Evolutionary conservation across 2,113 vertebrate species (phyloP).

Genomic region (Xerus inauris): DNA sequence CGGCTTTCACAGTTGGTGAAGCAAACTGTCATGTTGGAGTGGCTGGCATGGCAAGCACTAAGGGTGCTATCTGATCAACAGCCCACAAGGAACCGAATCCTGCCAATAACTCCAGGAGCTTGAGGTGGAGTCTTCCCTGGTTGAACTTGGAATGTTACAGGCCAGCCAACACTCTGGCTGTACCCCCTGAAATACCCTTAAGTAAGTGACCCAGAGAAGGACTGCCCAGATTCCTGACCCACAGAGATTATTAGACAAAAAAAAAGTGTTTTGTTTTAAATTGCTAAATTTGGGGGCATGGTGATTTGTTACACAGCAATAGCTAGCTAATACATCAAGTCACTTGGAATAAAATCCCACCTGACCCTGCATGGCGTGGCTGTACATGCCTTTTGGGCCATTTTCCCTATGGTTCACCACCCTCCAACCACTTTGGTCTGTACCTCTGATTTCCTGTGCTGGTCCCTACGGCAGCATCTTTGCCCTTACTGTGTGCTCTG

Average conservation of each 20-base stretch:
- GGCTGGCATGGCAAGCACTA: background rate
- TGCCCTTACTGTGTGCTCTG: background rate
- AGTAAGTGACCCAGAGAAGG: background rate
- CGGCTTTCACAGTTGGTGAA: too few relatives aligned
- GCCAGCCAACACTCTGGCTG: background rate
- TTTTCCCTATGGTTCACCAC: background rate
- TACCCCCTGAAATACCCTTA: too few relatives aligned
- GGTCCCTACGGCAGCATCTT: background rate
- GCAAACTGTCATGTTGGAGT: background rate
- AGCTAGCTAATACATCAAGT: background rate
- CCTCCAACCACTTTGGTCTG: background rate
- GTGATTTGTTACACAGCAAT: conserved; percentile 3
- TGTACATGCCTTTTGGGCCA: background rate
- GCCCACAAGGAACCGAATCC: background rate
- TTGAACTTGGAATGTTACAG: too few relatives aligned
- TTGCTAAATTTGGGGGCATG: background rate
- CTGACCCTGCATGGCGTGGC: background rate
- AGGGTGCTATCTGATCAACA: too few relatives aligned
- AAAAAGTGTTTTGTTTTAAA: background rate
- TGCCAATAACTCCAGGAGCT: background rate
- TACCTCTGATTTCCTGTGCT: fast-evolving
- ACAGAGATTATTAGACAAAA: background rate
- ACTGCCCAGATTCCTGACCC: background rate
- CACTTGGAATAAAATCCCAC: background rate
- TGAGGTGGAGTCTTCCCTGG: background rate